Evolutionary conservation across 2,113 vertebrate species (phyloP).

Genomic region (Athene cunicularia): DNA sequence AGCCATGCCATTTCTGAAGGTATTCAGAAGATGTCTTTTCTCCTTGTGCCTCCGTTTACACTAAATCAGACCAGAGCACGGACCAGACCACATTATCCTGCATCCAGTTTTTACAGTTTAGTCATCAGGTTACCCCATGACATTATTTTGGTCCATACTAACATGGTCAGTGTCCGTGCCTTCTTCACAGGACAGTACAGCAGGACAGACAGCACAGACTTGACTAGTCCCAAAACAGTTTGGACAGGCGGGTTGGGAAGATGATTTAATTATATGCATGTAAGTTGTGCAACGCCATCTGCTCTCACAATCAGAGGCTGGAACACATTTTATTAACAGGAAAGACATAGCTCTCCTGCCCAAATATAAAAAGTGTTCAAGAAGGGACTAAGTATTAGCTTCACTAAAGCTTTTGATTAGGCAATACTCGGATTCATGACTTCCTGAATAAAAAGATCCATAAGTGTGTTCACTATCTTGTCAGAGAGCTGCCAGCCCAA

Average conservation of each 20-base stretch:
- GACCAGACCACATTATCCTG: not conserved
- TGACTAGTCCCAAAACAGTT: not conserved
- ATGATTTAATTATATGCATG: not conserved
- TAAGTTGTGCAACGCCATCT: not conserved
- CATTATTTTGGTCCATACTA: not conserved
- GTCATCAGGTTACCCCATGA: not conserved
- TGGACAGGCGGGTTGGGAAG: not conserved
- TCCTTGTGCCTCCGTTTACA: not conserved
- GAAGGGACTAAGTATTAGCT: not conserved
- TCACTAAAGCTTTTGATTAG: not conserved
- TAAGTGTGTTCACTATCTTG: not conserved
- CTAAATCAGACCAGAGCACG: not conserved
- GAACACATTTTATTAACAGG: not conserved
- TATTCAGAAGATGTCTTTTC: not conserved
- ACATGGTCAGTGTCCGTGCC: not conserved
- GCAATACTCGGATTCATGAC: not conserved
- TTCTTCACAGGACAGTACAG: not conserved
- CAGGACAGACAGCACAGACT: not conserved
- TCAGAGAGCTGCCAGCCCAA: not conserved
- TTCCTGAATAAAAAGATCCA: not conserved
- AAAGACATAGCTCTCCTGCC: not conserved
- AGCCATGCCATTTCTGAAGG: not conserved
- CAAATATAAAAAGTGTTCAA: not conserved
- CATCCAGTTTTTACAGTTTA: not conserved
- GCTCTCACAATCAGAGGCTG: not conserved